These are phyloP conservation scores for Ondatra zibethicus DNA, from an alignment of 2,113 vertebrate species.

Conservation along the genomic window DNA sequence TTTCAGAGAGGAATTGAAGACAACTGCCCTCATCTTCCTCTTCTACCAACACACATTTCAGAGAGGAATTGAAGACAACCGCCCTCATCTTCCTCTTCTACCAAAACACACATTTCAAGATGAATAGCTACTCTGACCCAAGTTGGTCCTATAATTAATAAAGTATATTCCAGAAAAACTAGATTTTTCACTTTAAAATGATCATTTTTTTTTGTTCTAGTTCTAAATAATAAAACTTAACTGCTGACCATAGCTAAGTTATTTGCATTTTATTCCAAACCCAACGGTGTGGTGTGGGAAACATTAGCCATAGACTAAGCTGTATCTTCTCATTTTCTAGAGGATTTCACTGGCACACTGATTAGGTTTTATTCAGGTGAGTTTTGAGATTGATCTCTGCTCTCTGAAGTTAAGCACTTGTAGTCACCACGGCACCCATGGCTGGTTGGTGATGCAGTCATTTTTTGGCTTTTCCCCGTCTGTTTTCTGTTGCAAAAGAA, in stretches of 20 bases:
- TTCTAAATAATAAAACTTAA: conserved; percentile 18
- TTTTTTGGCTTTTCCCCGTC: conserved; percentile 93
- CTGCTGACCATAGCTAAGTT: neutral
- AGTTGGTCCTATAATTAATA: neutral
- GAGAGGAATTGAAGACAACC: neutral
- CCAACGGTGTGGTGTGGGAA: neutral
- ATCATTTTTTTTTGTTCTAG: neutral
- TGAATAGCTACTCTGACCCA: neutral
- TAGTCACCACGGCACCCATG: conserved; percentile 89
- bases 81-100: neutral
- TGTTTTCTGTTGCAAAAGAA: conserved; percentile 84
- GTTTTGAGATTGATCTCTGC: conserved; percentile 77
- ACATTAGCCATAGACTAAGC: neutral
- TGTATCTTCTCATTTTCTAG: conserved; percentile 81
- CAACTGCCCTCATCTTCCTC: no score
- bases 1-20: neutral
- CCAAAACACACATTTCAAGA: neutral
- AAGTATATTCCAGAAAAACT: neutral
- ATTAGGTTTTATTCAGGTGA: conserved; percentile 90
- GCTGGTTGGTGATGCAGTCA: conserved; percentile 84
- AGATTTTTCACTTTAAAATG: neutral
- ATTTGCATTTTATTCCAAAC: neutral
- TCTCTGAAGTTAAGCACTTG: conserved; percentile 92
- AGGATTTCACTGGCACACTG: conserved; percentile 90
- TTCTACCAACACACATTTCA: no score